Base-by-base conservation (phyloP, 2,797 vertebrate species). In the Heterohyrax brucei region DNA sequence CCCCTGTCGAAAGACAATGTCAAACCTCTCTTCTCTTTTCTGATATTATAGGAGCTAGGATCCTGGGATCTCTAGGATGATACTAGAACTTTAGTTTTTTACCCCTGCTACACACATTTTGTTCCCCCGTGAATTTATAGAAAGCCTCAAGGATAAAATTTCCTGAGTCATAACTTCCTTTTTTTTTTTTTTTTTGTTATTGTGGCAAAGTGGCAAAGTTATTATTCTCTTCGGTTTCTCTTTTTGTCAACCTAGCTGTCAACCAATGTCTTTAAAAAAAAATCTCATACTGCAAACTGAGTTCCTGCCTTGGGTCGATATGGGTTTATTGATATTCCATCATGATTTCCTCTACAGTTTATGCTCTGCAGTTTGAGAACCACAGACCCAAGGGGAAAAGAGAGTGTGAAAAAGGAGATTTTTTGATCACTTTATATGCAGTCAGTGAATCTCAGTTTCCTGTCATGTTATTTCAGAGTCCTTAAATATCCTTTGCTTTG, bases 271-370 rank as follows among this genome's bases (percentile, higher is more conserved):
- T 84, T 66, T 97, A 98, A 98, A 98, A 89, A 75, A 93, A 93
- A 86, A 61, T 75, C 97, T 93, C 0, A 46, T 48, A 68, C 93
- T 89, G 84, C 95, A 97, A 90, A 87, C 97, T 95, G 82, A 96
- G 96, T 98, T 98, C 98, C 97, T 97, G 53, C 95, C 94, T 97
- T 16, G 53, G 98, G 97, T 97, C 91, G 96, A 96, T 97, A 97
- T 97, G 96, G 97, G 96, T 98, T 97, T 98, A 98, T 98, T 98
- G 98, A 97, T 98, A 98, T 98, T 98, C 96, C 95, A 97, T 79
- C 86, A 78, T 89, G 96, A 96, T 97, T 97, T 97, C 90, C 96
- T 78, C 95, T 84, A 87, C 66, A 73, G 91, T 66, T 97, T 97
- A 97, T 94, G 97, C 96, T 96, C 92, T 97, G 95, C 97, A 97